Evolutionary conservation across 2,888 invertebrate genomes (phyloP).

Genomic region (Drosophila meridionalis): DNA sequence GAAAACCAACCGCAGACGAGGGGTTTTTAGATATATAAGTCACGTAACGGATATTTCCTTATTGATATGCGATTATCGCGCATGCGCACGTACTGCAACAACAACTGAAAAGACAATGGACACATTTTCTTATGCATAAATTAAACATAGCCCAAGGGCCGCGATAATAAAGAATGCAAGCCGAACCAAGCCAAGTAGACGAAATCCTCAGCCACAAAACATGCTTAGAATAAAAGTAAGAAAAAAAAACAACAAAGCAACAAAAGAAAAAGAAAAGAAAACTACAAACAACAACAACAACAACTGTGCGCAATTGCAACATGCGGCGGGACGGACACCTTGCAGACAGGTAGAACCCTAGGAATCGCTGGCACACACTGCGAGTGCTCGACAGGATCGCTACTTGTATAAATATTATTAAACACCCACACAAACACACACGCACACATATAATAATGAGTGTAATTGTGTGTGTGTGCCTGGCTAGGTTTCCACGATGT

Average conservation of each 20-base stretch:
- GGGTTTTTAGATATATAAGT: conserved; percentile 78
- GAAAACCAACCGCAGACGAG: conserved; percentile 39
- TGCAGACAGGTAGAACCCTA: conserved; percentile 51
- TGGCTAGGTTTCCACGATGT: conserved; percentile 40
- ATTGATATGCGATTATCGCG: conserved; percentile 84
- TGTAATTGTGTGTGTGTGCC: neutral
- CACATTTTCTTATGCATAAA: conserved; percentile 73
- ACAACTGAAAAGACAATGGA: conserved; percentile 69
- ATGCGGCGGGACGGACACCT: conserved; percentile 36
- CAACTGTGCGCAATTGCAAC: conserved; percentile 51
- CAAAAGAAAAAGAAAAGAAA: conserved; percentile 33
- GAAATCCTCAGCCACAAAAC: conserved; percentile 57
- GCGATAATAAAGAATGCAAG: conserved; percentile 74
- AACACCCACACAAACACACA: conserved; percentile 19
- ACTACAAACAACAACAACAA: conserved; percentile 28
- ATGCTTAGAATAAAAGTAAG: conserved; percentile 75
- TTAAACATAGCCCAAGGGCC: conserved; percentile 59
- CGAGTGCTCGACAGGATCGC: conserved; percentile 49
- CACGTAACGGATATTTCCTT: conserved; percentile 84
- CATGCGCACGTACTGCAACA: conserved; percentile 74
- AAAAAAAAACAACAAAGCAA: conserved; percentile 25
- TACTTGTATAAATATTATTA: conserved; percentile 56
- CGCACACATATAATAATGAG: neutral
- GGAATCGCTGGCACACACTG: conserved; percentile 28
- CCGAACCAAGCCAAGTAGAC: conserved; percentile 23